Base-by-base conservation (phyloP, 2,797 vertebrate genomes). In the Channa striata region DNA sequence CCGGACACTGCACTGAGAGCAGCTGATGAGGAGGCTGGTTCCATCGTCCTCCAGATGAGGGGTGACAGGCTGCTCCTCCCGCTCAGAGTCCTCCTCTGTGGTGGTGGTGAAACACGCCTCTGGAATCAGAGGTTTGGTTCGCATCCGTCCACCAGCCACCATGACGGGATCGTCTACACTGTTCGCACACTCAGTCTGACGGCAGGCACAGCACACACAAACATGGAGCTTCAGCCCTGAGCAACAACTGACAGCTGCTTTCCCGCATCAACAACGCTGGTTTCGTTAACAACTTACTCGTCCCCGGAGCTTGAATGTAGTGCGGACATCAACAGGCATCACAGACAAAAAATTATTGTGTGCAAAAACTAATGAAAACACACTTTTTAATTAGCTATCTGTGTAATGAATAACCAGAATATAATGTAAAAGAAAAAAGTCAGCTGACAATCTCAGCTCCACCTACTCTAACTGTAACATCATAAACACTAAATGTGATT, bases 81-180 rank as follows among this genome's bases (percentile, higher is more conserved):
- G 93, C 67, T 97, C 96, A 0, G 94, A 90, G 77, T 96, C 96
- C 17, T 96, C 96, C 1, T 97, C 95, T 0, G 96, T 96, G 59
- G 87, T 94, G 67, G 95, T 94, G 81, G 95, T 96, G 86, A 99
- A 99, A 48, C 98, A 99, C 94, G 95, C 95, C 91, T 99, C 98
- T 8, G 97, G 98, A 89, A 99, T 97, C 64, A 99, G 84, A 14
- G 98, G 97, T 80, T 97, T 98, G 60, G 95, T 93, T 76, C 90
- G 66, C 88, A 92, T 94, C 46, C 91, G 89, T 46, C 94, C 95
- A 2, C 82, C 70, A 11, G 70, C 68, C 67, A 56, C 25, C 44
- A 88, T 53, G 8, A 91, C 89, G 2, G 93, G 87, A 70, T 63
- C 47, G 90, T 93, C 90, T 58, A 23, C 83, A 30, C 81, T 88